These are phyloP conservation scores for Iselma pallidipennis DNA, from an alignment of 2,888 invertebrate species.

Conservation along the genomic window DNA sequence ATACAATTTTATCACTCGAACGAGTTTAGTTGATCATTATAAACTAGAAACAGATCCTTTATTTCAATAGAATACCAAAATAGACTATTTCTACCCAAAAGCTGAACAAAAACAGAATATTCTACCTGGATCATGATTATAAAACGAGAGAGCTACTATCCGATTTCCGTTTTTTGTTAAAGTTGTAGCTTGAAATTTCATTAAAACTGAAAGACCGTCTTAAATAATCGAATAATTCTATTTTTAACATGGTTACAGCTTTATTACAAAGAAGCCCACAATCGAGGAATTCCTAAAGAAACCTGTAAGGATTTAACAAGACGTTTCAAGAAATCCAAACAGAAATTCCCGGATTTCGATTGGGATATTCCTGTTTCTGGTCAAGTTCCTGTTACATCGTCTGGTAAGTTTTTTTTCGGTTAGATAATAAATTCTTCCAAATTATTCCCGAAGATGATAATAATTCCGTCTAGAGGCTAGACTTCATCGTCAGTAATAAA, in stretches of 20 bases:
- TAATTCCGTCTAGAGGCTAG: constrained; percentile 1
- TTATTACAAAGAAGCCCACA: constrained; percentile 31
- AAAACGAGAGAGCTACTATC: background rate
- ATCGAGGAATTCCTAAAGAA: constrained; percentile 31
- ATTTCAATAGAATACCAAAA: background rate
- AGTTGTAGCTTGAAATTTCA: background rate
- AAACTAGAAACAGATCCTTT: background rate
- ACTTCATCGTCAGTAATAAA: constrained; percentile 28
- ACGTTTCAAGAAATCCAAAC: constrained; percentile 17
- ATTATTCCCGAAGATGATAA: constrained; percentile 3
- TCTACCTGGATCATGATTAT: background rate
- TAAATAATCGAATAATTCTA: background rate
- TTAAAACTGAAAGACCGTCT: background rate
- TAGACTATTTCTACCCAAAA: background rate
- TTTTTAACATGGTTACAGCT: constrained; percentile 25
- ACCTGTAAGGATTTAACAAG: constrained; percentile 25
- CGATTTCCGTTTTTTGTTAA: background rate
- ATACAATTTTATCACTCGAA: background rate
- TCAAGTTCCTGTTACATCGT: constrained; percentile 25
- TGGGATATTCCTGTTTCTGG: constrained; percentile 18
- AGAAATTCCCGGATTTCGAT: constrained; percentile 7
- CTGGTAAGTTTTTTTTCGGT: constrained; percentile 21
- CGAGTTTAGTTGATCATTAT: background rate
- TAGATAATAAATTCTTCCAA: background rate
- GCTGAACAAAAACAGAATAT: background rate